A percentile compares a stretch with the other conserved stretches of the same genome.
phyloP scores from a whole-genome alignment of 37 sponge, comb jelly and placozoan genomes.

The Halichondria panicea region DNA sequence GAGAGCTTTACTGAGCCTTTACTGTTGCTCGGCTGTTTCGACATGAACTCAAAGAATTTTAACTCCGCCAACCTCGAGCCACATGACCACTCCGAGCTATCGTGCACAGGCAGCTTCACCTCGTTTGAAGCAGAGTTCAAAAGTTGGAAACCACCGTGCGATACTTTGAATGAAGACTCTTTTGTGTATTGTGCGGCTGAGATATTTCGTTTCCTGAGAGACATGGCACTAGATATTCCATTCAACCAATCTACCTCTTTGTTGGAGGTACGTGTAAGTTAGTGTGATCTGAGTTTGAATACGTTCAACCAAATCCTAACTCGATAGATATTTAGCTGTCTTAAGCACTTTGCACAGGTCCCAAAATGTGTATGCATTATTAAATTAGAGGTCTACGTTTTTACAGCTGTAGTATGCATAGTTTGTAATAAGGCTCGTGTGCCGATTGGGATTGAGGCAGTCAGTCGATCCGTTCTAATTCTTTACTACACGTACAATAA shows the following conservation, averaged over 20 bases:
- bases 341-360: no score
- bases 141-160: constrained; percentile 31
- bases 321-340: no score
- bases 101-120: constrained; percentile 17
- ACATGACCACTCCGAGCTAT: not conserved
- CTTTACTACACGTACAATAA: no score
- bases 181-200: constrained; percentile 70
- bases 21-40: constrained; percentile 76
- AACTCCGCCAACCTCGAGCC: not conserved
- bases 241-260: constrained; percentile 36
- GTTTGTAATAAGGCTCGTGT: no score
- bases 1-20: constrained; percentile 78
- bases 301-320: no score
- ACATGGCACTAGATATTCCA: constrained; percentile 75
- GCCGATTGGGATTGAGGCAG: no score
- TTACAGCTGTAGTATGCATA: no score
- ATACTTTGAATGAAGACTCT: constrained; percentile 11
- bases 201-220: constrained; percentile 76
- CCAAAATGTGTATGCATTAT: no score
- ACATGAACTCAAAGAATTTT: constrained; percentile 6
- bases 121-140: constrained; percentile 63
- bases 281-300: no score
- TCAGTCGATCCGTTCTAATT: no score
- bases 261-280: no score
- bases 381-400: no score